phyloP scores from a whole-genome alignment of 2,113 vertebrate genomes.

The Agapornis roseicollis region DNA sequence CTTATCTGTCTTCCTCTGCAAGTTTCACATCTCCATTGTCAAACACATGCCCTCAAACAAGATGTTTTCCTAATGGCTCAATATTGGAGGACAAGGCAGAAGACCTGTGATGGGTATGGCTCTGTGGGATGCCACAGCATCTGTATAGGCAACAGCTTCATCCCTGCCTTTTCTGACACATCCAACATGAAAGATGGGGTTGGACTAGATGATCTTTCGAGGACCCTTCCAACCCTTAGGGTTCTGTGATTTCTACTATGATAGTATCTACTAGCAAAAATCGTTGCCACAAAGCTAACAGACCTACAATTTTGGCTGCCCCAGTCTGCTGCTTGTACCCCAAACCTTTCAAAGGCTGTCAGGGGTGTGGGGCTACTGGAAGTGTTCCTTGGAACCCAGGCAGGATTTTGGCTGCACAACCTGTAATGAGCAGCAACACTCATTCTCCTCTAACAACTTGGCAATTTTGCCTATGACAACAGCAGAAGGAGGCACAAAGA shows the following conservation, averaged over 20 bases:
- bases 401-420: background rate
- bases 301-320: background rate
- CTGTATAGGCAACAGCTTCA: background rate
- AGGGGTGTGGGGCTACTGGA: background rate
- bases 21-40: background rate
- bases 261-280: background rate
- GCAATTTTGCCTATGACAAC: background rate
- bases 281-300: background rate
- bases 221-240: too few relatives aligned
- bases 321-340: background rate
- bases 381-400: background rate
- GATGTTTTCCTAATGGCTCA: background rate
- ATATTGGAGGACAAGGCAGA: background rate
- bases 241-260: background rate
- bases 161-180: background rate
- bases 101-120: accelerated
- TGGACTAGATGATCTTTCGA: too few relatives aligned
- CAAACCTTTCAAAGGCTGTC: background rate
- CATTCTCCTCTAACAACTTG: background rate
- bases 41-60: background rate
- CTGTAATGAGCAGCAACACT: background rate
- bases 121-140: background rate
- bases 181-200: background rate
- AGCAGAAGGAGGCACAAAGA: background rate
- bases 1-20: background rate